Conservation (phyloP, 2,113 vertebrate species). For the Mobula birostris region DNA sequence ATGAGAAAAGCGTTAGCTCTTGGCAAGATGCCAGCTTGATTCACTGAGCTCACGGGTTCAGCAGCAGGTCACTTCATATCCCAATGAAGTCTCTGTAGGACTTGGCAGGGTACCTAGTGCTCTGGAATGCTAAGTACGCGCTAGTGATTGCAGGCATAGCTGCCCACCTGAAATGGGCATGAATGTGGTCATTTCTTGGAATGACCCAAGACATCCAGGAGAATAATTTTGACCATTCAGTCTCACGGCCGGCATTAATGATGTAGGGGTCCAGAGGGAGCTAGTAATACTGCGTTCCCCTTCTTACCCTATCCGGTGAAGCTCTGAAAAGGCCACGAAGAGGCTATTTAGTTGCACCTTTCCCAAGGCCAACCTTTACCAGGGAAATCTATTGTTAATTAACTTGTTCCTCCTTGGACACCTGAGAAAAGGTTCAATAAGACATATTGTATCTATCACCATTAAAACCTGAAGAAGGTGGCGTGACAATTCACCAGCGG, state of each 20-base stretch:
- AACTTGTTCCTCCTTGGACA: neutral
- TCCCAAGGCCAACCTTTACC: neutral
- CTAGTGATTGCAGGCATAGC: too few species aligned
- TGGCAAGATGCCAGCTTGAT: constrained; percentile 8
- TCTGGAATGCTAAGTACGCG: neutral
- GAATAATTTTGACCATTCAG: neutral
- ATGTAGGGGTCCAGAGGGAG: neutral
- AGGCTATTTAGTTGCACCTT: neutral
- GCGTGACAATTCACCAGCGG: neutral
- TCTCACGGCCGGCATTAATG: neutral
- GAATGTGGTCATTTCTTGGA: neutral
- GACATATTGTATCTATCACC: neutral
- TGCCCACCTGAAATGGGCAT: neutral
- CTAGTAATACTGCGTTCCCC: neutral
- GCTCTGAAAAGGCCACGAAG: neutral
- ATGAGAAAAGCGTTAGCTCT: neutral
- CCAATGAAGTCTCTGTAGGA: neutral
- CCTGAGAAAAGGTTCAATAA: neutral
- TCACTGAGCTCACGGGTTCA: neutral
- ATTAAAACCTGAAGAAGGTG: neutral
- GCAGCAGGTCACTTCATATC: neutral
- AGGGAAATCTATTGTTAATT: neutral
- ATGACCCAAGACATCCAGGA: neutral
- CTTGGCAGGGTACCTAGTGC: neutral
- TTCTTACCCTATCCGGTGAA: neutral